phyloP scores from a whole-genome alignment of 1,140 invertebrate genomes.

The Sarcophaga bullata region DNA sequence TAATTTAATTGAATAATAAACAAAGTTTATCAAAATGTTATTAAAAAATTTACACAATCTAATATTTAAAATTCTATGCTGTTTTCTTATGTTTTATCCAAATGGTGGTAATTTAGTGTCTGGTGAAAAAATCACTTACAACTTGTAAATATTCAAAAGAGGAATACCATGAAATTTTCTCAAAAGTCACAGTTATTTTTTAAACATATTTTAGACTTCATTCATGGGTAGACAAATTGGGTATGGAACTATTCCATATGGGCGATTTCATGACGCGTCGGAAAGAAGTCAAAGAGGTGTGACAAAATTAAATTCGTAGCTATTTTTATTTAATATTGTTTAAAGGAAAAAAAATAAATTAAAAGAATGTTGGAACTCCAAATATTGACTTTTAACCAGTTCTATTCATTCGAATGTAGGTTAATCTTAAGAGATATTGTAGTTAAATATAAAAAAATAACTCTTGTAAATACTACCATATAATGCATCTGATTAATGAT shows the following conservation, averaged over 20 bases:
- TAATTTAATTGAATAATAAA: constrained; percentile 4
- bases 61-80: constrained; percentile 16
- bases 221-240: constrained; percentile 77
- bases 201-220: constrained; percentile 70
- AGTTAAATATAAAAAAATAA: background rate
- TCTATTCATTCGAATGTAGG: background rate
- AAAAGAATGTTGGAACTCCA: too few relatives aligned
- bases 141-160: constrained; percentile 54
- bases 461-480: too few relatives aligned
- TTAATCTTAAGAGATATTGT: background rate
- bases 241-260: constrained; percentile 76
- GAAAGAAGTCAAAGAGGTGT: constrained; percentile 76
- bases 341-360: too few relatives aligned
- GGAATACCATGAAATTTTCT: background rate
- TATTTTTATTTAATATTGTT: too few relatives aligned
- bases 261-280: constrained; percentile 78
- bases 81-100: constrained; percentile 42
- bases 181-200: constrained; percentile 8
- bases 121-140: constrained; percentile 63
- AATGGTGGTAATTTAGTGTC: constrained; percentile 41
- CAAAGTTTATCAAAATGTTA: background rate
- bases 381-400: constrained; percentile 25
- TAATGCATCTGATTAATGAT: too few relatives aligned
- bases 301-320: constrained; percentile 40
- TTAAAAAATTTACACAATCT: background rate